Conservation (phyloP, 2,888 invertebrate genomes). For the Drosophila barbarae region DNA sequence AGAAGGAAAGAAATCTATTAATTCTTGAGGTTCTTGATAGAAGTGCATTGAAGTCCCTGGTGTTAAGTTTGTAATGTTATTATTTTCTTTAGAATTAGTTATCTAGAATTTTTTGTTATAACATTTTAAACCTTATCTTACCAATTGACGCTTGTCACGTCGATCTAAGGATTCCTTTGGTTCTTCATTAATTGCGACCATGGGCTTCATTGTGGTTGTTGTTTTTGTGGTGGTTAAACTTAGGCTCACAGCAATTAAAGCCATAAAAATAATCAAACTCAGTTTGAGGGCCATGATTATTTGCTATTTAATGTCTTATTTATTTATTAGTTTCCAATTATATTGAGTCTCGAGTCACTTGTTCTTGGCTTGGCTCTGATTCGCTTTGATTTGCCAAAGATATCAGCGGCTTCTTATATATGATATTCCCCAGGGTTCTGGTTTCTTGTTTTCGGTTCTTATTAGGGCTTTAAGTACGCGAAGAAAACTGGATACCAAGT, state of each 20-base stretch:
- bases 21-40: too few relatives aligned
- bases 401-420: slow-evolving; percentile 24
- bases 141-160: slow-evolving; percentile 59
- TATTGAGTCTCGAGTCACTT: not conserved
- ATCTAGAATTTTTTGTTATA: not conserved
- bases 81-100: not conserved
- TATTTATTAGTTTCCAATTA: not conserved
- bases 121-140: not conserved
- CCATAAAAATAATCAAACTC: slow-evolving; percentile 37
- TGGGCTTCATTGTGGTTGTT: not conserved
- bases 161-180: slow-evolving; percentile 9
- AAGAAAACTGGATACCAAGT: slow-evolving; percentile 14
- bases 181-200: not conserved
- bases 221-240: slow-evolving; percentile 8
- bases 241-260: slow-evolving; percentile 12
- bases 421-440: not conserved
- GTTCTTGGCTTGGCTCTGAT: not conserved
- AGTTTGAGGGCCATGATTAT: slow-evolving; percentile 51
- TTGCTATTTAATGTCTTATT: slow-evolving; percentile 8
- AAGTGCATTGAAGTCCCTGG: too few relatives aligned
- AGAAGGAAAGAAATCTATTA: too few relatives aligned
- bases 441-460: not conserved
- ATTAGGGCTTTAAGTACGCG: not conserved
- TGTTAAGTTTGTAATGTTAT: too few relatives aligned
- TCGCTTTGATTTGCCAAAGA: slow-evolving; percentile 14